Base-by-base conservation (phyloP, 2,797 vertebrate genomes). In the Falco novaeseelandiae region DNA sequence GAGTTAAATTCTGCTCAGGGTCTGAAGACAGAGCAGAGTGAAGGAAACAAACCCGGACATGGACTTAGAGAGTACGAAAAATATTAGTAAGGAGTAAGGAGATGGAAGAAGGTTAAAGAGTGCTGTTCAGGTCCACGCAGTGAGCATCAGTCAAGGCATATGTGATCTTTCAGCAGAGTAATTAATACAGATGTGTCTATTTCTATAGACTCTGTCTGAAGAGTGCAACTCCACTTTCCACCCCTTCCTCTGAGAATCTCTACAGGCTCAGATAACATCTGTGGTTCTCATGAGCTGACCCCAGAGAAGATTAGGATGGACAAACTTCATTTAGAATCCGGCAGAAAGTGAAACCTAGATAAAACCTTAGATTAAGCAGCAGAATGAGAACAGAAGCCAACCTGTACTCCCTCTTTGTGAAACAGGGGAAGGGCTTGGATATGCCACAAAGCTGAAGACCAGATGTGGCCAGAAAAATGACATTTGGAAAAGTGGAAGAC, bases 351-450 rank as follows among this genome's bases (percentile, higher is more conserved):
- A 96, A 89, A 87, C 27, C 13, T 55, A 83, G 67, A 77, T 77
- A 96, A 95, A 96, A 87, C 71, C 84, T 77, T 51, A 80, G 51
- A 89, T 91, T 91, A 95, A 63, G 17, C 34, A 87, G 52, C 6
- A n/a, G 51, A 95, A 85, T 57, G 6, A 85, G 38, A 73, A 74
- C 26, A 38, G 14, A 27, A 90, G 16, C 29, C 54, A 62, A 79
- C 52, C 27, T 59, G 30, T 55, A 66, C 52, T 89, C 19, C 5
- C 51, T 79, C 27, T 8, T 69, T 44, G 14, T 62, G 70, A 80
- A 80, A 42, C 5, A 67, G 14, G 11, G 18, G 14, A 89, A 76
- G n/a, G 19, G 25, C 16, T 90, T 49, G 27, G 25, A 40, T 74
- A 20, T 67, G 14, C 25, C 9, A 3, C 16, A 86, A 49, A 72